A percentile compares a stretch with the other conserved stretches of the same genome.
Evolutionary conservation across 2,888 invertebrate genomes (phyloP).

Genomic region (Nephrocerus scutellatus): DNA sequence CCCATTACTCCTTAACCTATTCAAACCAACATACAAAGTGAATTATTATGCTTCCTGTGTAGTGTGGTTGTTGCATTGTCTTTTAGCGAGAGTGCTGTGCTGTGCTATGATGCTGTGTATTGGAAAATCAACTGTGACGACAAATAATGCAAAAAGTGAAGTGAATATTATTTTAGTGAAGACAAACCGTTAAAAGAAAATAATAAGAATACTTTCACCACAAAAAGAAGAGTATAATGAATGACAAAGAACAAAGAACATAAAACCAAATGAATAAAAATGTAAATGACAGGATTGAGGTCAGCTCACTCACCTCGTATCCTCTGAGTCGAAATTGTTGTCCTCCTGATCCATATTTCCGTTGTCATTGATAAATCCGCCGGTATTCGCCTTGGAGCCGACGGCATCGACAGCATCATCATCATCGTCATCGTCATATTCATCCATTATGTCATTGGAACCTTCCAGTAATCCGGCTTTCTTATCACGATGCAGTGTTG

Average conservation of each 20-base stretch:
- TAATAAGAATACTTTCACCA: no score
- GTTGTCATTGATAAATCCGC: conserved; percentile 24
- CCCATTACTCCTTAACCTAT: no score
- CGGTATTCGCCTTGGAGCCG: conserved; percentile 16
- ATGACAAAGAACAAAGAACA: background rate
- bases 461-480: conserved; percentile 43
- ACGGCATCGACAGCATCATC: conserved; percentile 31
- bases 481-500: conserved; percentile 49
- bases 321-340: conserved; percentile 25
- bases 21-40: no score
- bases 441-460: conserved; percentile 38
- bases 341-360: conserved; percentile 26
- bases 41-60: no score
- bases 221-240: background rate
- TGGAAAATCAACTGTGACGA: conserved; percentile 3
- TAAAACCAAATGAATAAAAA: no score
- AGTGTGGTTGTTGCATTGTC: no score
- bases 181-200: no score
- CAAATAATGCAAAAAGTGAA: no score
- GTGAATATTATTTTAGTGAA: no score
- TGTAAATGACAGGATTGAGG: no score
- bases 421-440: conserved; percentile 29
- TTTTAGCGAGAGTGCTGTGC: no score
- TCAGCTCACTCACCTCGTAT: conserved; percentile 21
- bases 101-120: no score